Evolutionary conservation across 30 jellyfish, hydroid and myxozoan species (phyloP).

Genomic region (Turritopsis rubra): DNA sequence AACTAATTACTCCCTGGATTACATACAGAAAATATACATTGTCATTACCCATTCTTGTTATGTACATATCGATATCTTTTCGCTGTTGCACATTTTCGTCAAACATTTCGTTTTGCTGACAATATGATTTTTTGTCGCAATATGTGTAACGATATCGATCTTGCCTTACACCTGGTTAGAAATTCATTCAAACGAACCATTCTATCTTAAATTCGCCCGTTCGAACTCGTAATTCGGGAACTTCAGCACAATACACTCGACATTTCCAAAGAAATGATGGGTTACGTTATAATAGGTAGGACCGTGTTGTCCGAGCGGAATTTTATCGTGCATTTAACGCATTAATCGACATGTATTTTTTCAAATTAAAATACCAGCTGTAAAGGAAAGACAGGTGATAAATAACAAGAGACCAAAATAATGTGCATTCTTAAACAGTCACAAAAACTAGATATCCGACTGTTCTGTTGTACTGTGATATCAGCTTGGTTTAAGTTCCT

Average conservation of each 20-base stretch:
- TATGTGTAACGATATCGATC: not conserved
- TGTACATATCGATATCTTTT: not conserved
- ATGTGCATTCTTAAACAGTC: not conserved
- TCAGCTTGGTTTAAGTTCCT: not conserved
- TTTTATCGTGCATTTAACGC: not conserved
- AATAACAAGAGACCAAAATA: conserved; percentile 10
- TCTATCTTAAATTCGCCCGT: not conserved
- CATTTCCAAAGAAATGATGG: conserved; percentile 16
- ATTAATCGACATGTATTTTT: conserved; percentile 3
- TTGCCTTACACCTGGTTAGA: not conserved
- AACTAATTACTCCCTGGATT: not conserved
- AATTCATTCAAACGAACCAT: not conserved
- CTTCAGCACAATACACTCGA: not conserved
- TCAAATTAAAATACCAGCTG: conserved; percentile 8
- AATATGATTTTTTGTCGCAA: not conserved
- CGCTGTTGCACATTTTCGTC: not conserved
- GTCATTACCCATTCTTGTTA: not conserved
- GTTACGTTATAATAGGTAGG: not conserved
- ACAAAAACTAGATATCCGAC: not conserved
- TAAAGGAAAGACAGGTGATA: conserved; percentile 8
- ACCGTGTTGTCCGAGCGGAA: conserved; percentile 15
- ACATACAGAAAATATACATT: not conserved
- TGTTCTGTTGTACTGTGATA: not conserved
- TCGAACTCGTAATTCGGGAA: not conserved
- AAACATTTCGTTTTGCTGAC: not conserved